Evolutionary conservation across 2,113 vertebrate species (phyloP).

Genomic region (Hassar affinis): DNA sequence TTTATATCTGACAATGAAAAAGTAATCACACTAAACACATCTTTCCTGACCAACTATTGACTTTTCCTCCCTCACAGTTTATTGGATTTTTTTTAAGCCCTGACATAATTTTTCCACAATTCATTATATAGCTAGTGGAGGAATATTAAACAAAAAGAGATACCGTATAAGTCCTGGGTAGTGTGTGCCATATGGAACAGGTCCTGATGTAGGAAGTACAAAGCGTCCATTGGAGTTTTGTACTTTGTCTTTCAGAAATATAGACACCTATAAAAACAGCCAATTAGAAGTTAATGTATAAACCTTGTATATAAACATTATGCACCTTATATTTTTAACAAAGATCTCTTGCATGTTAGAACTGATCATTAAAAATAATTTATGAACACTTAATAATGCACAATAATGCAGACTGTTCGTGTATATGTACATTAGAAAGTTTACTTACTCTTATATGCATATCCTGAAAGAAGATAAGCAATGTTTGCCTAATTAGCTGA

Average conservation of each 20-base stretch:
- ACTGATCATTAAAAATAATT: not conserved
- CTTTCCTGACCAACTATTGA: not conserved
- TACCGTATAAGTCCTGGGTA: constrained; percentile 91
- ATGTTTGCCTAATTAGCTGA: constrained; percentile 92
- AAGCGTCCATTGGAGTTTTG: constrained; percentile 96
- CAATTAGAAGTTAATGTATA: not conserved
- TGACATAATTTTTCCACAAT: not conserved
- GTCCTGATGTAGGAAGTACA: constrained; percentile 86
- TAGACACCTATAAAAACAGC: constrained; percentile 82
- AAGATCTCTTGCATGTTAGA: not conserved
- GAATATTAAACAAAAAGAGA: constrained; percentile 16
- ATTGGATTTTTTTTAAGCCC: not conserved
- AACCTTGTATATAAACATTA: not conserved
- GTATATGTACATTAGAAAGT: not conserved
- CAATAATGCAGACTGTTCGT: not conserved
- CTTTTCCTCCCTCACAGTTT: not conserved
- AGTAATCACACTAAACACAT: not conserved
- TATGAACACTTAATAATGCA: not conserved
- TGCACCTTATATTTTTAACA: not conserved
- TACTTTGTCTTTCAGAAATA: constrained; percentile 97
- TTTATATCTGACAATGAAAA: not conserved
- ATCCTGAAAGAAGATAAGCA: constrained; percentile 96
- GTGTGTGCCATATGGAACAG: constrained; percentile 88
- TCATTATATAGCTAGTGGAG: not conserved
- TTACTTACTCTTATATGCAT: constrained; percentile 93